phyloP scores from a whole-genome alignment of 2,113 vertebrate species.

The Zingel zingel region DNA sequence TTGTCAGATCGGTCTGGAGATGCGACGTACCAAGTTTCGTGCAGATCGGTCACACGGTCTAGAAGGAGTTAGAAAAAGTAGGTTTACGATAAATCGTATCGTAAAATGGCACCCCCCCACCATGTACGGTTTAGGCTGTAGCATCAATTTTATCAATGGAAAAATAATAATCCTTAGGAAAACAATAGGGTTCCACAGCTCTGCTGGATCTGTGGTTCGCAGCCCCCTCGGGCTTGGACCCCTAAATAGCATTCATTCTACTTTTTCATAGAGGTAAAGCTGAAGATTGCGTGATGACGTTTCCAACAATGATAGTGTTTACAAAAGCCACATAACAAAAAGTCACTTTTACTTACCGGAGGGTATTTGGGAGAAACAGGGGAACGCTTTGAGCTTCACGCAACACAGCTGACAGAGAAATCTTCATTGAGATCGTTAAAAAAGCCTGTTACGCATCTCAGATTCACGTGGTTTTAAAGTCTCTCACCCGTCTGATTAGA shows the following conservation, averaged over 20 bases:
- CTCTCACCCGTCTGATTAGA: conserved; percentile 1
- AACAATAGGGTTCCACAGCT: too few relatives aligned
- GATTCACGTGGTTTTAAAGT: not conserved
- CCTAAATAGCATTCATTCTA: not conserved
- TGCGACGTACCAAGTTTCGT: too few relatives aligned
- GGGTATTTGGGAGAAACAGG: not conserved
- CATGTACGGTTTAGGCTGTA: too few relatives aligned
- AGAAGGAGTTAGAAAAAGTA: too few relatives aligned
- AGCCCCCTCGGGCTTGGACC: too few relatives aligned
- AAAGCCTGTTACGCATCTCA: not conserved
- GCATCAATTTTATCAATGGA: too few relatives aligned
- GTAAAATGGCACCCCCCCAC: too few relatives aligned
- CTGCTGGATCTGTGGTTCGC: too few relatives aligned
- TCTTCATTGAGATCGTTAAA: not conserved
- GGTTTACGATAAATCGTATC: too few relatives aligned
- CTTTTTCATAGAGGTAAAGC: conserved; percentile 3
- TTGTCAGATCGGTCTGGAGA: too few relatives aligned
- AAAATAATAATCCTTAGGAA: too few relatives aligned
- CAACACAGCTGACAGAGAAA: not conserved
- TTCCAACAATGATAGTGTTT: conserved; percentile 1
- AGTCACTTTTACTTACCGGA: not conserved
- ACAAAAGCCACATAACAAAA: conserved; percentile 20
- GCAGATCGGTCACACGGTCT: too few relatives aligned
- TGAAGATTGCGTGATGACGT: conserved; percentile 2
- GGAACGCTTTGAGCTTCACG: not conserved